Evolutionary conservation across 2,113 vertebrate species (phyloP), one percentile per base, ranked within the genome.

Genomic region (Sceloporus tristichus): DNA sequence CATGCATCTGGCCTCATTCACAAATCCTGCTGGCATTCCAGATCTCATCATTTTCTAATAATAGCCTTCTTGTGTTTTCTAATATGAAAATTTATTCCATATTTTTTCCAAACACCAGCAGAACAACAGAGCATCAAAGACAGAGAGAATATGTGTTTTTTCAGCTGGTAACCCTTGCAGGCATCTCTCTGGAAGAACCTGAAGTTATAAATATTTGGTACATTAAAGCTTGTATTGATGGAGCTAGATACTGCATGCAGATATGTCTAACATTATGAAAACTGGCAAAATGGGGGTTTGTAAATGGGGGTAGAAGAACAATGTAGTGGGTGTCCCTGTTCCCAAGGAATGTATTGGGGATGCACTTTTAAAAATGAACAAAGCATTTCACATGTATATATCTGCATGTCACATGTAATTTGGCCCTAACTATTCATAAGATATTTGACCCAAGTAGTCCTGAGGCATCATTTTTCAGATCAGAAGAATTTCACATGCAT

Each of bases 401-500:
- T 38, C 70, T 19, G 14, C 82, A 84, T 71, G 2, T 53, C n/a
- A 42, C 21, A 25, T 53, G 23, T 76, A 76, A 48, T 42, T 76
- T 78, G 38, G 18, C 16, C 40, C 38, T 53, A 68, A 68, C 1
- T 1, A 78, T 19, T 78, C 74, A 71, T 27, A 48, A 48, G 8
- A 25, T 85, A 19, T 48, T 54, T 80, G 74, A 34, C 16, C 68
- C 68, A 29, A 65, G 34, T 13, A 56, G 19, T n/a, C 18, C 7
- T 71, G 29, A 5, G 56, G 34, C n/a, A 56, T 79, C 1, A 19
- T 70, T 8, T 80, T 75, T 53, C 68, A 79, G 42, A 29, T 48
- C 42, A 27, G 65, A 86, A 53, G 38, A 65, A 21, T 81, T 89
- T 90, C 90, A 11, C 73, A 42, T 86, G 10, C 11, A 56, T 86